Evolutionary conservation across 2,888 invertebrate genomes (phyloP), one percentile per base, ranked within the genome.

Genomic region (Lapara coniferarum): DNA sequence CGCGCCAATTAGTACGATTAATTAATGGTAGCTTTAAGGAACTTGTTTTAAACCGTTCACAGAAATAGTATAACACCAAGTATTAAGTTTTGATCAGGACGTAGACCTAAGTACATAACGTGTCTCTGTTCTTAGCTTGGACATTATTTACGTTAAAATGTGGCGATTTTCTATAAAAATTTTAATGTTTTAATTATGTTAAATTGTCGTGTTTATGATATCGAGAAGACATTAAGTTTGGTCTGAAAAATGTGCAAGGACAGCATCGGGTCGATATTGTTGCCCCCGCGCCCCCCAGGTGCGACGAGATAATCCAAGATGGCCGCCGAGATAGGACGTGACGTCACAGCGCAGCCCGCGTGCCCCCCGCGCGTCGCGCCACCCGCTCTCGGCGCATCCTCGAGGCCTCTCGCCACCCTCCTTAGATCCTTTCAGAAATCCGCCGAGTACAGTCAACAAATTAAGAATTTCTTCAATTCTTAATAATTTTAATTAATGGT

Each of bases 301-400:
- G 93, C 92, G 90, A 93, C 93, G 93, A 93, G 93, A 93, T 93
- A 92, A 93, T 93, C 93, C 93, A 93, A 93, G 93, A 93, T 93
- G 93, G 93, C 93, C 92, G 93, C 92, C 92, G 90, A 93, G 93
- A 93, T 93, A 93, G 92, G 93, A 94, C 93, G 92, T 94, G 93
- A 94, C 93, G 93, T 93, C 93, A 93, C 92, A 89, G 88, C 87
- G 86, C 86, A 83, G 83, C 83, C 85, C 83, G 82, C 81, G 81
- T 84, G 77, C 80, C 80, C 83, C 80, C 82, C 85, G 79, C 82
- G 74, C 82, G 76, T 80, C 81, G 80, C 78, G 78, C 81, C 84
- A 78, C 83, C 79, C 75, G 69, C 81, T 76, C 87, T 80, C 83
- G 81, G 86, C 89, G 88, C 90, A 89, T 89, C 89, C 91, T 91